Evolutionary conservation across 2,888 invertebrate species (phyloP), one percentile per base, ranked within the genome.

Genomic region (Drosophila multiciliata): DNA sequence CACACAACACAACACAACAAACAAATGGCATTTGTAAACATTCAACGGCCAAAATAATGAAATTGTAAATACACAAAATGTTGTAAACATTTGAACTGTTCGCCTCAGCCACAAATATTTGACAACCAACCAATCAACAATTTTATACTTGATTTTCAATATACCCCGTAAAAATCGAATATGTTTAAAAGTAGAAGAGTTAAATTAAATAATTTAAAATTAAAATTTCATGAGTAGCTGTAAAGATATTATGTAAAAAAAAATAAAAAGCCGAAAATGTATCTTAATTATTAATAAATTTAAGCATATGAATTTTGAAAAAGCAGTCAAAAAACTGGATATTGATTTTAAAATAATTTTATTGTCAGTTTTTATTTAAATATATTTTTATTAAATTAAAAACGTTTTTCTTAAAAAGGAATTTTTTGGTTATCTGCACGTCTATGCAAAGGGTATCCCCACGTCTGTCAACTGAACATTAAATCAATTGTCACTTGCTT

Each of bases 31-130:
- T 60, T 67, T 61, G 71, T 69, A 66, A 69, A 74, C 79, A 59
- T 29, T 42, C 54, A 53, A 66, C 54, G 59, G 66, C 69, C 40
- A 81, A 79, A 73, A 84, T 87, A 85, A 85, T 85, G 83, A 84
- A 87, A 87, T 87, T 84, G 87, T 85, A 85, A 85, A 86, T 78
- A 77, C 54, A 77, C 79, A 52, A 45, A 80, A 79, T 55, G 79
- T 75, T 84, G 84, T 87, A 81, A 87, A 83, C 83, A 87, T 84
- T 85, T 85, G 66, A 78, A 67, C 83, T 80, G 72, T 59, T 71
- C 35, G 17, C 53, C 53, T 72, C 78, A 69, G 64, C 53, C 68
- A 78, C 73, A 86, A 86, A 83, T 86, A 84, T 85, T 85, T 82
- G 76, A 73, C 69, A 49, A 61, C 26, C 67, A 72, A 70, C 71